phyloP scores from a whole-genome alignment of 1,140 invertebrate genomes.

The Anadara kagoshimensis region DNA sequence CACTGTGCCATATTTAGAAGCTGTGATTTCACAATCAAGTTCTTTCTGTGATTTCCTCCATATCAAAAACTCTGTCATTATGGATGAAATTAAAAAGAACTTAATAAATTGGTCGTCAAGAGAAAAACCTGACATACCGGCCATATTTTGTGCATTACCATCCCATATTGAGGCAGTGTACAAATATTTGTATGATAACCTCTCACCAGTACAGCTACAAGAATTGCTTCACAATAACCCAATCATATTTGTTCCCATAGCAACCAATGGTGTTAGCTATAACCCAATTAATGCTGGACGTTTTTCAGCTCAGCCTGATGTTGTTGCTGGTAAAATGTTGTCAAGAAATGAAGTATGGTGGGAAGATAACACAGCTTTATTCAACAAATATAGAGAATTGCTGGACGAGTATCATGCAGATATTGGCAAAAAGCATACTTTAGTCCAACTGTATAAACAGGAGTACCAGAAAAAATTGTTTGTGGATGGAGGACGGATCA shows the following conservation, averaged over 20 bases:
- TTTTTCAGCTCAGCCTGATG: not conserved
- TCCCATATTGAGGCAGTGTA: constrained; percentile 61
- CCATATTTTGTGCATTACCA: constrained; percentile 51
- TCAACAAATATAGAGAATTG: constrained; percentile 52
- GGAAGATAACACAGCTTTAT: constrained; percentile 61
- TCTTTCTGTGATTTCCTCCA: constrained; percentile 55
- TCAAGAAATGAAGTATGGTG: constrained; percentile 64
- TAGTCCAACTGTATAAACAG: constrained; percentile 21
- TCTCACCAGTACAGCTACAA: constrained; percentile 55
- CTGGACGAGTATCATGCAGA: constrained; percentile 56
- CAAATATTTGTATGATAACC: constrained; percentile 51
- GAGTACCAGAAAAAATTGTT: constrained; percentile 38
- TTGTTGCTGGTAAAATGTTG: constrained; percentile 57
- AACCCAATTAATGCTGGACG: not conserved
- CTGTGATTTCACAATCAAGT: constrained; percentile 27
- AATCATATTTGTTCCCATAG: constrained; percentile 63
- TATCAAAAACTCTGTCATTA: constrained; percentile 49
- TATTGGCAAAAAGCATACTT: constrained; percentile 43
- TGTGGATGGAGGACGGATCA: constrained; percentile 45
- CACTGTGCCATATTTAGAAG: constrained; percentile 54
- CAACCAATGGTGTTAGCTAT: not conserved
- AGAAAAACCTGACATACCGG: constrained; percentile 33
- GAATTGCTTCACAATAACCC: constrained; percentile 61
- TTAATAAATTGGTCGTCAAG: constrained; percentile 57
- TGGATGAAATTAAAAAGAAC: constrained; percentile 40